Conservation (phyloP, 2,888 invertebrate genomes). For the Caenorhabditis becei region DNA sequence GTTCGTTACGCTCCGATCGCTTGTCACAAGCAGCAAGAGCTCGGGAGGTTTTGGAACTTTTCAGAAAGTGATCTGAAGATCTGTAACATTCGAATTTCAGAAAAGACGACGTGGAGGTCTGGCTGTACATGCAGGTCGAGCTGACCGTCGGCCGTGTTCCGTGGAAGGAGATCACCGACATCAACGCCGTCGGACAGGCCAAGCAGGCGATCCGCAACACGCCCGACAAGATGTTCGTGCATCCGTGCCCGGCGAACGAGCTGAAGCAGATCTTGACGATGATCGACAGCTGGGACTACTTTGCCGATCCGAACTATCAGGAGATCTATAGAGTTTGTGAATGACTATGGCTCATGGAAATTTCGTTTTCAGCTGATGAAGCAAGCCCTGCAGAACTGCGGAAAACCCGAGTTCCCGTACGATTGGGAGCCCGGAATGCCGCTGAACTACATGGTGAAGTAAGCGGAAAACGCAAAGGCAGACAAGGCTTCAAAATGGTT, state of each 20-base stretch:
- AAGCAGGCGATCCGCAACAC: conserved; percentile 66
- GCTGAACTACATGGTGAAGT: conserved; percentile 62
- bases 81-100: conserved; percentile 49
- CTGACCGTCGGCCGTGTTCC: conserved; percentile 72
- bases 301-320: conserved; percentile 69
- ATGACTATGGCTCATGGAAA: not conserved
- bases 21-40: conserved; percentile 75
- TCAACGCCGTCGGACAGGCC: conserved; percentile 71
- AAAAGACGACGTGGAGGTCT: conserved; percentile 74
- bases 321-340: conserved; percentile 55
- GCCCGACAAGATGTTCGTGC: conserved; percentile 69
- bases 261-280: conserved; percentile 63
- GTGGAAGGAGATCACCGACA: conserved; percentile 73
- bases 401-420: conserved; percentile 71
- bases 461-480: conserved; percentile 16
- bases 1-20: conserved; percentile 79
- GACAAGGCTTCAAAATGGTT: no score
- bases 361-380: conserved; percentile 57
- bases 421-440: conserved; percentile 69
- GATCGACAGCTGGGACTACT: conserved; percentile 70
- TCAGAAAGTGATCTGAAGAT: not conserved
- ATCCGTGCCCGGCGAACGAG: conserved; percentile 60
- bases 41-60: conserved; percentile 57
- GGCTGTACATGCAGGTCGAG: conserved; percentile 76
- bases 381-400: conserved; percentile 60